phyloP scores from a whole-genome alignment of 37 sponge, comb jelly and placozoan species.

The Theonella swinhoei region DNA sequence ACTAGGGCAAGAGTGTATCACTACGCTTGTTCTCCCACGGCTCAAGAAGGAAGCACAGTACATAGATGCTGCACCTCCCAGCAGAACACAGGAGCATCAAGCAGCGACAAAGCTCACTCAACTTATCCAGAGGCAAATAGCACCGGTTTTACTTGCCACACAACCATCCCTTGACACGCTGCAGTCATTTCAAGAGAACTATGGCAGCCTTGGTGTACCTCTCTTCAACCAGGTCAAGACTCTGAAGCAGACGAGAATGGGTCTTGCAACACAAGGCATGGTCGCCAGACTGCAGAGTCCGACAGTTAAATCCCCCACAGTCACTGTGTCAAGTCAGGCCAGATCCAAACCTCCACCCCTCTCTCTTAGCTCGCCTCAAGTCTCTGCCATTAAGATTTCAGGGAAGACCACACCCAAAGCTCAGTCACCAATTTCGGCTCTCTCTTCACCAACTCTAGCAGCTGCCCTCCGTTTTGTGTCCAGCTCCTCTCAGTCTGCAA shows the following conservation, averaged over 20 bases:
- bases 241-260: slow-evolving; percentile 36
- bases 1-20: slow-evolving; percentile 73
- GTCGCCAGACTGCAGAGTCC: background rate
- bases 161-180: slow-evolving; percentile 56
- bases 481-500: slow-evolving; percentile 3
- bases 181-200: slow-evolving; percentile 66
- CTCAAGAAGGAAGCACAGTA: slow-evolving; percentile 60
- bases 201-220: slow-evolving; percentile 51
- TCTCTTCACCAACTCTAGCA: slow-evolving; percentile 53
- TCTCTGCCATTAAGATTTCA: slow-evolving; percentile 17
- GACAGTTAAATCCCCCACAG: slow-evolving; percentile 27
- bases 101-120: slow-evolving; percentile 69
- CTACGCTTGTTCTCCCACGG: slow-evolving; percentile 58
- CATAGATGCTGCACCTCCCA: slow-evolving; percentile 27
- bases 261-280: background rate
- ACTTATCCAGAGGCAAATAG: slow-evolving; percentile 58
- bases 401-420: slow-evolving; percentile 4
- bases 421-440: background rate
- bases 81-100: slow-evolving; percentile 52
- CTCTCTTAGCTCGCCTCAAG: slow-evolving; percentile 26
- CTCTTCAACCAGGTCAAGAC: slow-evolving; percentile 74
- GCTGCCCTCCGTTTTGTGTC: slow-evolving; percentile 41
- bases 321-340: background rate
- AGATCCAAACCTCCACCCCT: slow-evolving; percentile 31
- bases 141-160: slow-evolving; percentile 36